A percentile compares a stretch with the other conserved stretches of the same genome.
phyloP scores from a whole-genome alignment of 1,140 invertebrate species.

The Homalodisca vitripennis region DNA sequence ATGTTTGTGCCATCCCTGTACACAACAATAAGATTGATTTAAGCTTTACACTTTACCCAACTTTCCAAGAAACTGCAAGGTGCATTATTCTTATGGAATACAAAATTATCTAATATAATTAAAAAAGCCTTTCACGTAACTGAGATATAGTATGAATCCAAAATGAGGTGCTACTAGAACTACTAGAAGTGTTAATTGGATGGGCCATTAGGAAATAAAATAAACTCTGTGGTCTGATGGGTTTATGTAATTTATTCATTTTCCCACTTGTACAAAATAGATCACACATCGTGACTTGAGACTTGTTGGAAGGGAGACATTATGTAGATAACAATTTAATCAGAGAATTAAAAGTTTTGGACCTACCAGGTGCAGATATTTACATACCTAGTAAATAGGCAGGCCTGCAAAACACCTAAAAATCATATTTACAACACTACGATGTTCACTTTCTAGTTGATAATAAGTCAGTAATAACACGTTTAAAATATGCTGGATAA shows the following conservation, averaged over 20 bases:
- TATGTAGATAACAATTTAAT: not conserved
- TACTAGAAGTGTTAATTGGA: no score
- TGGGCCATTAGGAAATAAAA: no score
- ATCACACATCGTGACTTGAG: conserved; percentile 2
- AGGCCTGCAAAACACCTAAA: conserved; percentile 4
- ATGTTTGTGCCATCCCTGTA: no score
- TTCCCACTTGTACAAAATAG: conserved; percentile 17
- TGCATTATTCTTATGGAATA: no score
- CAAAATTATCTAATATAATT: no score
- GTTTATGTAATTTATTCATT: not conserved
- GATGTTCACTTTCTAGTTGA: not conserved
- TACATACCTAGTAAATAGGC: not conserved
- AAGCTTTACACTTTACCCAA: no score
- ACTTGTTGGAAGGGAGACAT: conserved; percentile 1
- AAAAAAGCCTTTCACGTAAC: no score
- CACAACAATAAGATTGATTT: no score
- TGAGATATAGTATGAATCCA: no score
- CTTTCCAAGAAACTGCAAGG: no score
- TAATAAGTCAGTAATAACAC: not conserved
- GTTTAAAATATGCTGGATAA: not conserved
- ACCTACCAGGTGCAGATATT: not conserved
- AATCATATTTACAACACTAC: conserved; percentile 10
- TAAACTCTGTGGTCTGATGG: not conserved
- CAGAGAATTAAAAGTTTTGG: not conserved
- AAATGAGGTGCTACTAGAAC: no score